phyloP scores from a whole-genome alignment of 2,797 vertebrate genomes.

The Bovichtus variegatus region DNA sequence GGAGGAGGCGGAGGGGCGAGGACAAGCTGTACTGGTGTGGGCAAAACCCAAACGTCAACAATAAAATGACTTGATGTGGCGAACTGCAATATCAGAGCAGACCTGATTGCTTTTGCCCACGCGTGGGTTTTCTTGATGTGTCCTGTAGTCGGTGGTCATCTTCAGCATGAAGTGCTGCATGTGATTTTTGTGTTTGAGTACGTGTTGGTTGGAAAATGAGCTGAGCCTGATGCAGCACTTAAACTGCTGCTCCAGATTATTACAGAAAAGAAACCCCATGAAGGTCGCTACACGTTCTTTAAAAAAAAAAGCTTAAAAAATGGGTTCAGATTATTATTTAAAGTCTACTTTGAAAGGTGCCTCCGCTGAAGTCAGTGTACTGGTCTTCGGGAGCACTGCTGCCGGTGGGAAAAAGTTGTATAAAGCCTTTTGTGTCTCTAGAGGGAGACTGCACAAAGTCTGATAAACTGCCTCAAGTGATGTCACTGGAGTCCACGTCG shows the following conservation, averaged over 20 bases:
- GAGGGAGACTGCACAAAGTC: neutral
- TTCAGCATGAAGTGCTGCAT: conserved; percentile 55
- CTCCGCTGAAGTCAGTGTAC: conserved; percentile 3
- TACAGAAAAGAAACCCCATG: conserved; percentile 4
- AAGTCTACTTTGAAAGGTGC: neutral
- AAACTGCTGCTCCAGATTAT: conserved; percentile 7
- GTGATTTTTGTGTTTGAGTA: conserved; percentile 49
- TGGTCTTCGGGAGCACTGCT: neutral
- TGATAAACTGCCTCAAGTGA: neutral
- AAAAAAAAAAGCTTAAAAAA: conserved; percentile 9
- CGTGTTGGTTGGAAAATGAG: conserved; percentile 37
- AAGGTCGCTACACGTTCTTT: conserved; percentile 12
- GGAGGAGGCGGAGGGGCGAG: conserved; percentile 89
- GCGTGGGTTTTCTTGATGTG: conserved; percentile 17
- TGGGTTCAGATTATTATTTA: conserved; percentile 5
- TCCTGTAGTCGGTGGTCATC: conserved; percentile 31
- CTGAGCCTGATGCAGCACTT: conserved; percentile 28
- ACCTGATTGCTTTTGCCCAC: conserved; percentile 1
- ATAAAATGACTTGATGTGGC: conserved; percentile 73
- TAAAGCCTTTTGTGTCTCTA: neutral
- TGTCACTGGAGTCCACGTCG: neutral
- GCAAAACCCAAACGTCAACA: conserved; percentile 82
- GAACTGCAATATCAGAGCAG: neutral
- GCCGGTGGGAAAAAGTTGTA: neutral
- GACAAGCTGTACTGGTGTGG: conserved; percentile 93